Base-by-base conservation (phyloP, 2,113 vertebrate species). In the Centropus unirufus region DNA sequence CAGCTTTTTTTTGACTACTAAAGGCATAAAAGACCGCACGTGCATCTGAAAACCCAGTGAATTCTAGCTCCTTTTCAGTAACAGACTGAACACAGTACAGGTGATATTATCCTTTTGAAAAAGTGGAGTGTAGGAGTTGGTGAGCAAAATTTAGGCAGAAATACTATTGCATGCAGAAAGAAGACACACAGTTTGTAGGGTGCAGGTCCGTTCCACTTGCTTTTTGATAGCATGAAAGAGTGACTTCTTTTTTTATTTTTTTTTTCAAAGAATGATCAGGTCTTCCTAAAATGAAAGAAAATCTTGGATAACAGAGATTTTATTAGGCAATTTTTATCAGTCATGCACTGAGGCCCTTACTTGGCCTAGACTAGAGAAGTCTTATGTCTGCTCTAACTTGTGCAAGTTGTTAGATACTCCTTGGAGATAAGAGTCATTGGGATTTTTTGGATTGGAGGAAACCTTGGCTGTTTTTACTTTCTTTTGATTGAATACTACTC, bases 371-470 rank as follows among this genome's bases (percentile, higher is more conserved):
- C 67, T 36, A 92, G 73, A 81, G 75, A 34, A 68, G 57, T 36
- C 57, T 78, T 64, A 34, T 3, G 27, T 54, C 47, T 92, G 59
- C 29, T 78, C 36, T 95, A 59, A 86, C 68, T 94, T 77, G 52
- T 86, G 64, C 57, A 86, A 74, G 39, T 67, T 93, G 32, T 95
- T 95, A 94, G 88, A 70, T 83, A 46, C 24, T 66, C 94, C 93
- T 90, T 87, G 61, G 94, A 96, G 93, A 78, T 90, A 89, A 91
- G n/a, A 94, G 83, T 93, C 73, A 75, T 29, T 49, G 93, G 82
- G 83, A 92, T 94, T 94, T 94, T 83, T 42, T 90, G 93, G 63
- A 67, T n/a, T 91, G 87, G 32, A 95, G 63, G 88, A 93, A 93
- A 63, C 30, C 63, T 92, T 95, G 92, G 94, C 78, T 55, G 39